Percentiles rank a stretch among this genome's conserved stretches.
Evolutionary conservation across 53 echinoderm and acorn worm species (phyloP).

Genomic region (Mesocentrotus franciscanus): DNA sequence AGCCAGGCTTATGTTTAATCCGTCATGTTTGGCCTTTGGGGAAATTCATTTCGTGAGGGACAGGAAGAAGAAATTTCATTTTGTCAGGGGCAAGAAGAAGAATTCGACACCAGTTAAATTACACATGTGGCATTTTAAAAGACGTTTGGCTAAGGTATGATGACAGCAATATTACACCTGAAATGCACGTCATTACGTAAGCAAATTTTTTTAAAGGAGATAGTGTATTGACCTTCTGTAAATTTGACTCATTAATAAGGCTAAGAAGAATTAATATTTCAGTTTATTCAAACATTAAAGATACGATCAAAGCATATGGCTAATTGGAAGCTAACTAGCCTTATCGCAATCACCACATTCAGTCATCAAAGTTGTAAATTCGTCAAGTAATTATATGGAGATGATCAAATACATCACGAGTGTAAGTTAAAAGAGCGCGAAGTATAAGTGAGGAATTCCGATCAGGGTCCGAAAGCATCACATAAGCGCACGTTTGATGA

Average conservation of each 20-base stretch:
- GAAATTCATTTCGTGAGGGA: not conserved
- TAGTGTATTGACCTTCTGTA: not conserved
- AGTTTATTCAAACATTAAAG: not conserved
- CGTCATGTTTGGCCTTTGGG: conserved; percentile 22
- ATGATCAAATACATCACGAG: not conserved
- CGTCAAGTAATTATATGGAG: not conserved
- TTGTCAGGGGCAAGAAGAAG: conserved; percentile 6
- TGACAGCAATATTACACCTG: conserved; percentile 13
- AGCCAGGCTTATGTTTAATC: conserved; percentile 31
- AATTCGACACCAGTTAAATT: not conserved
- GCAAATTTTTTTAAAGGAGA: not conserved
- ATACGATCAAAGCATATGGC: not conserved
- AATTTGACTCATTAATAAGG: not conserved
- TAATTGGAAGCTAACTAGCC: not conserved
- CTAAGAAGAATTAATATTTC: not conserved
- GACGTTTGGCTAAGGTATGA: not conserved
- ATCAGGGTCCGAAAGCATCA: conserved; percentile 23
- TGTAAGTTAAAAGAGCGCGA: not conserved
- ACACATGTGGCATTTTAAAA: not conserved
- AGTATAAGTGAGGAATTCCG: conserved; percentile 26
- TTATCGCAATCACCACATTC: conserved; percentile 5
- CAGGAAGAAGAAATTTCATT: conserved; percentile 20
- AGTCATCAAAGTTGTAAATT: not conserved
- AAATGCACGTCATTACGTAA: not conserved
- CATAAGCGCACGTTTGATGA: not conserved